Evolutionary conservation across 2,113 vertebrate species (phyloP), one percentile per base, ranked within the genome.

Genomic region (Holacanthus passer): DNA sequence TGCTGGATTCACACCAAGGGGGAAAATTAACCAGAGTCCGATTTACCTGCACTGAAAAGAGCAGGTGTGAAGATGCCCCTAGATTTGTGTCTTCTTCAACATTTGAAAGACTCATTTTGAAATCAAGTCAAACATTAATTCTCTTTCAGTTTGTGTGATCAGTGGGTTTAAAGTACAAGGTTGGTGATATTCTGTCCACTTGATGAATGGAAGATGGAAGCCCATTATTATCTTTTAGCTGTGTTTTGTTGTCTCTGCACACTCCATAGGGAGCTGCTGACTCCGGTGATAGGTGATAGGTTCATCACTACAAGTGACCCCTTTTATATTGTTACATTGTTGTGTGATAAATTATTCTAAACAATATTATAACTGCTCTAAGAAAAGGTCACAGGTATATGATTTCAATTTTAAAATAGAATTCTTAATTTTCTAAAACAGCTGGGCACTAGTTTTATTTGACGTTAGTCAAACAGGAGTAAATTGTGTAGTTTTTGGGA

Each of bases 381-480:
- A 53, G 52, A 53, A 53, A 52, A 2, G 47, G 7, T 41, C 39
- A 41, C 10, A 9, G 10, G 39, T 41, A 9, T 41, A 37, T 37
- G 7, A n/a, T n/a, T n/a, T n/a, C n/a, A n/a, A n/a, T n/a, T n/a
- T n/a, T n/a, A n/a, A n/a, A n/a, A n/a, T 45, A 2, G n/a, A 52
- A n/a, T n/a, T 22, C 39, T 11, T 35, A 32, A 70, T 83, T 59
- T 65, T 2, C 19, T 64, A 37, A 27, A 58, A 45, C 73, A 48
- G 48, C 60, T 20, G 19, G 7, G 52, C 11, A 58, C 17, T 32
- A 39, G 48, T 65, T 74, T 77, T 55, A 67, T 20, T 39, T 37
- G 31, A 59, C 13, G 24, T 37, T 56, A 27, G 41, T 72, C 55
- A 71, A 64, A 47, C 14, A 3, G 35, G 13, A 79, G 59, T 62